These are phyloP conservation scores for Sanderia malayensis DNA, from an alignment of 30 jellyfish, hydroid and myxozoan genomes.

Conservation along the genomic window DNA sequence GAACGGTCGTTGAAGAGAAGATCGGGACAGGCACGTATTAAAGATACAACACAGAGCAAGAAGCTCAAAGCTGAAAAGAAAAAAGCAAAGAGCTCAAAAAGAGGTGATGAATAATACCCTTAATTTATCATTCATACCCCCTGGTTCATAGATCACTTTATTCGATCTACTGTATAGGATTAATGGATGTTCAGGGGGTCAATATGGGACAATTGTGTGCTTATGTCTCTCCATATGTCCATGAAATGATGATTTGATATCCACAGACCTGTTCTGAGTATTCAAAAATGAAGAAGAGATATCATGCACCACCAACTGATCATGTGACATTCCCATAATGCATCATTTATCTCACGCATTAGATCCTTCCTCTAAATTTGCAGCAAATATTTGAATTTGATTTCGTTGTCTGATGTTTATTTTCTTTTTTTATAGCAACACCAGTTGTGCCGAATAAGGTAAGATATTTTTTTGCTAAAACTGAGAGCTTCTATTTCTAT, in stretches of 20 bases:
- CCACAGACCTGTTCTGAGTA: conserved; percentile 67
- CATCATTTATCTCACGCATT: no score
- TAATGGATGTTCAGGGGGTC: no score
- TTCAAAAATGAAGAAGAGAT: conserved; percentile 19
- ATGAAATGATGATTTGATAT: conserved; percentile 63
- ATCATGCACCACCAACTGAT: conserved; percentile 69
- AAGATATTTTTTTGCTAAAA: not conserved
- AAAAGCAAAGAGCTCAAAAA: conserved; percentile 53
- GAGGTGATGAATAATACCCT: no score
- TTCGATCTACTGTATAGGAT: no score
- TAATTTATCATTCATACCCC: no score
- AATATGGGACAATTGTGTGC: no score
- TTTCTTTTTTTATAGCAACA: not conserved
- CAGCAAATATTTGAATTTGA: no score
- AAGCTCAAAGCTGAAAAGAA: conserved; percentile 67
- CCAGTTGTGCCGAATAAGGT: conserved; percentile 16
- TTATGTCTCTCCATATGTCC: not conserved
- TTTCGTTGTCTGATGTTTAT: no score
- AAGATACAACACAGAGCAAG: conserved; percentile 78
- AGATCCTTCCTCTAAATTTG: no score
- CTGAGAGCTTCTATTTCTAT: no score
- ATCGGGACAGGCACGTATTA: conserved; percentile 69
- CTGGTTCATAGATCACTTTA: no score
- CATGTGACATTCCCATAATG: conserved; percentile 14
- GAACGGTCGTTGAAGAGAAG: conserved; percentile 41